A percentile compares a stretch with the other conserved stretches of the same genome.
phyloP scores from a whole-genome alignment of 1,140 invertebrate species.

The Reticulitermes speratus region DNA sequence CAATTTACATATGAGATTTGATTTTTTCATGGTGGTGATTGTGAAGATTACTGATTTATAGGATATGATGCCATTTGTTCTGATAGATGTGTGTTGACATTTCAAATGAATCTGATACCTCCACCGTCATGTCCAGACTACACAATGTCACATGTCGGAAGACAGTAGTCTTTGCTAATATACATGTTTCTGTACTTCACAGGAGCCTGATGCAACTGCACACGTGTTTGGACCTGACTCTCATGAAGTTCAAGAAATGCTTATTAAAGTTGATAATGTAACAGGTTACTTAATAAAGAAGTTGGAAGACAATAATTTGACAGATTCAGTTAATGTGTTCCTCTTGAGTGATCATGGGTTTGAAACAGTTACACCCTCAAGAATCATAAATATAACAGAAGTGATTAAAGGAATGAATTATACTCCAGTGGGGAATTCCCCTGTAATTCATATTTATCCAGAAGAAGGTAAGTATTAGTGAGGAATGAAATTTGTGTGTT shows the following conservation, averaged over 20 bases:
- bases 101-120: too few species aligned
- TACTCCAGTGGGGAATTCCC: background rate
- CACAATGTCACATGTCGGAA: too few species aligned
- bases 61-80: too few species aligned
- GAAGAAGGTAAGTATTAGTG: background rate
- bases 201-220: conserved; percentile 63
- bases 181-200: background rate
- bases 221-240: conserved; percentile 54
- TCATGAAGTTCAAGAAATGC: conserved; percentile 41
- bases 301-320: background rate
- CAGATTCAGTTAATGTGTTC: conserved; percentile 25
- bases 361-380: conserved; percentile 10
- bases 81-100: too few species aligned
- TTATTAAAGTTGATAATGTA: conserved; percentile 8
- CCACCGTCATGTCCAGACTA: too few species aligned
- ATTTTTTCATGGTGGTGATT: too few species aligned
- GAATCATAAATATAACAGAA: conserved; percentile 26
- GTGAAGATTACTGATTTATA: too few species aligned
- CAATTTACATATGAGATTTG: too few species aligned
- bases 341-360: conserved; percentile 27
- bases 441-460: conserved; percentile 21
- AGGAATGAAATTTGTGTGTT: background rate
- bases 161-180: too few species aligned
- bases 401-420: background rate
- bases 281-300: conserved; percentile 10